phyloP scores from a whole-genome alignment of 2,888 invertebrate species.

The Tetragnatha montana region DNA sequence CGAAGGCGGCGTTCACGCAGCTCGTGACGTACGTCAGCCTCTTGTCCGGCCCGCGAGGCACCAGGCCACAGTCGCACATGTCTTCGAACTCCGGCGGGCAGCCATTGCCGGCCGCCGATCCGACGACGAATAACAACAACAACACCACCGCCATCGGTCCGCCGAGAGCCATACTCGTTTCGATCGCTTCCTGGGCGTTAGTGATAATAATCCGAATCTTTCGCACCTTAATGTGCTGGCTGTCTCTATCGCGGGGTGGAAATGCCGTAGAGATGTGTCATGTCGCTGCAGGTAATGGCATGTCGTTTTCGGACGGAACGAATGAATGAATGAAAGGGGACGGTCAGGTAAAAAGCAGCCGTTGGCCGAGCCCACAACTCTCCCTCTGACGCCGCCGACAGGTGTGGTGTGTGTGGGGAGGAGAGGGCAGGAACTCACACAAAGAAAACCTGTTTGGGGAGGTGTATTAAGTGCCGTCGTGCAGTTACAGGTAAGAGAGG shows the following conservation, averaged over 20 bases:
- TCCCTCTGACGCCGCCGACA: slow-evolving; percentile 36
- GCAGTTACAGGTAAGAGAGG: no score
- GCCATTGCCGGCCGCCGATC: slow-evolving; percentile 40
- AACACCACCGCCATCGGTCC: background rate
- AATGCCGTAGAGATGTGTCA: background rate
- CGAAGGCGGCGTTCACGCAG: slow-evolving; percentile 82
- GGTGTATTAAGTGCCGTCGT: slow-evolving; percentile 10
- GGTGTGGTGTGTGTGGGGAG: background rate
- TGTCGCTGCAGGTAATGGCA: background rate
- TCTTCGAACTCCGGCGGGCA: slow-evolving; percentile 72
- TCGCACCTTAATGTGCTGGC: no score
- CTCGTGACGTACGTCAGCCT: slow-evolving; percentile 81
- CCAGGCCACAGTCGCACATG: slow-evolving; percentile 72
- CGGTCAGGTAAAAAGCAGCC: slow-evolving; percentile 14
- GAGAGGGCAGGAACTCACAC: slow-evolving; percentile 4
- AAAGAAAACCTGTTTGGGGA: slow-evolving; percentile 65
- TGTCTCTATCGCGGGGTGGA: no score
- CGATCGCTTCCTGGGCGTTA: no score
- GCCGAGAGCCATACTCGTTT: slow-evolving; percentile 22
- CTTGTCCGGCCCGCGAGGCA: slow-evolving; percentile 53
- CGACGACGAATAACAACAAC: background rate
- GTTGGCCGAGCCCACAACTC: slow-evolving; percentile 8
- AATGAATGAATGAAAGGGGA: background rate
- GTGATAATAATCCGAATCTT: no score
- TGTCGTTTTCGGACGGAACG: background rate